Base-by-base conservation (phyloP, 2,797 vertebrate species). In the Labroides dimidiatus region DNA sequence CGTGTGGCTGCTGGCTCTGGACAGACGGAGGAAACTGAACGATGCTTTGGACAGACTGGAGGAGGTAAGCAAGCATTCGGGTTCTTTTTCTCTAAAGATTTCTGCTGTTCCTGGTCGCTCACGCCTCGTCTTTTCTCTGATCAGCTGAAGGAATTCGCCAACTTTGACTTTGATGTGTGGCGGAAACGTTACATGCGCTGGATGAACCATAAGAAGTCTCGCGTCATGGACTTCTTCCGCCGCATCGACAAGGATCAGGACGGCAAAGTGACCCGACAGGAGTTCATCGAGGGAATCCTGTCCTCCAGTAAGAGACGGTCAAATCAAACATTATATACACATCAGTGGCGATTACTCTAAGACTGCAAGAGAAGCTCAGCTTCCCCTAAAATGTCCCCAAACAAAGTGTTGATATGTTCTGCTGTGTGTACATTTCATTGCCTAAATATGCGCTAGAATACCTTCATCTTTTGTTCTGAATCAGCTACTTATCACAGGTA, bases 201-300 rank as follows among this genome's bases (percentile, higher is more conserved):
- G 98, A 99, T 99, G 98, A 99, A 99, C 91, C 98, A 99, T 80
- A 99, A 99, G 89, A 99, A 99, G 82, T 99, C 98, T 8, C 95
- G 98, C 0, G 98, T 99, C 70, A 99, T 99, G 98, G 98, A 99
- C 83, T 99, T 99, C 89, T 99, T 99, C 89, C 95, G 98, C 10
- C 96, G 97, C 75, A 99, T 99, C 30, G 98, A 99, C 90, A 99
- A 99, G 90, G 98, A 99, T 91, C 98, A 99, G 88, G 98, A 99
- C 58, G 98, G 98, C 63, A 99, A 99, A 79, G 98, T 99, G 88
- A 99, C 98, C 10, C 93, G 98, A 10, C 97, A 99, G 89, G 98
- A 99, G 90, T 99, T 99, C 81, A 99, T 99, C 0, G 98, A 99
- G 69, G 98, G 98, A 50, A 99, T 99, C 74, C 96, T 99, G 65